Percentiles rank a stretch among this genome's conserved stretches.
These are phyloP conservation scores for Arizona elegans DNA, from an alignment of 2,113 vertebrate species.

Conservation along the genomic window DNA sequence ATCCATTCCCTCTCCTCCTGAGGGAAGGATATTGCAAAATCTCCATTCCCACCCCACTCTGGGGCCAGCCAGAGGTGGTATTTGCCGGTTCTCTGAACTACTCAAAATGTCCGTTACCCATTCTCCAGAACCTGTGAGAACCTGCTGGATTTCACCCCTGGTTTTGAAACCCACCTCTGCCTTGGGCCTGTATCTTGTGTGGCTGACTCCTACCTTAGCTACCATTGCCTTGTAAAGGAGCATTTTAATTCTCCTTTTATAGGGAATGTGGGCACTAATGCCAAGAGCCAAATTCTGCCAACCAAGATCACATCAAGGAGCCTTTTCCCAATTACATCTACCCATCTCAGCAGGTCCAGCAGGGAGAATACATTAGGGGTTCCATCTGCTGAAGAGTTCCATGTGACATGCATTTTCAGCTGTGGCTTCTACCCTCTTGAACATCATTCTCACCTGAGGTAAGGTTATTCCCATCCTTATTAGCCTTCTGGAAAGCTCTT, in stretches of 20 bases:
- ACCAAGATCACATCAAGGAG: neutral
- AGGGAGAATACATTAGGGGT: neutral
- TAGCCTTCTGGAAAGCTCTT: neutral
- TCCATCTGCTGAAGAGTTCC: neutral
- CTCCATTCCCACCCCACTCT: too few relatives aligned
- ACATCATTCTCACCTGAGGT: neutral
- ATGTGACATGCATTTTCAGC: neutral
- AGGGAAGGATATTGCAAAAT: too few relatives aligned
- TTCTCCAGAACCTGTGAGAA: too few relatives aligned
- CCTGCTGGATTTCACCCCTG: too few relatives aligned
- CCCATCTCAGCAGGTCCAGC: neutral
- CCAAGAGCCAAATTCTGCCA: neutral
- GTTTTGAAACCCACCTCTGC: neutral
- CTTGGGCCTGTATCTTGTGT: neutral
- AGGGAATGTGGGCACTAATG: neutral
- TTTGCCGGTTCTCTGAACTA: too few relatives aligned
- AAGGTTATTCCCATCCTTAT: neutral
- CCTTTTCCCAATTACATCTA: neutral
- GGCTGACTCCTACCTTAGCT: too few relatives aligned
- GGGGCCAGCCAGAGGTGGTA: too few relatives aligned
- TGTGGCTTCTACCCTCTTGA: neutral
- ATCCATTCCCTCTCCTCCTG: too few relatives aligned
- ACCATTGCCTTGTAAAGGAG: neutral
- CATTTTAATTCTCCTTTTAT: neutral
- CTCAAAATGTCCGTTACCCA: too few relatives aligned